Conservation (phyloP, 2,797 vertebrate genomes). For the Harpagifer antarcticus region DNA sequence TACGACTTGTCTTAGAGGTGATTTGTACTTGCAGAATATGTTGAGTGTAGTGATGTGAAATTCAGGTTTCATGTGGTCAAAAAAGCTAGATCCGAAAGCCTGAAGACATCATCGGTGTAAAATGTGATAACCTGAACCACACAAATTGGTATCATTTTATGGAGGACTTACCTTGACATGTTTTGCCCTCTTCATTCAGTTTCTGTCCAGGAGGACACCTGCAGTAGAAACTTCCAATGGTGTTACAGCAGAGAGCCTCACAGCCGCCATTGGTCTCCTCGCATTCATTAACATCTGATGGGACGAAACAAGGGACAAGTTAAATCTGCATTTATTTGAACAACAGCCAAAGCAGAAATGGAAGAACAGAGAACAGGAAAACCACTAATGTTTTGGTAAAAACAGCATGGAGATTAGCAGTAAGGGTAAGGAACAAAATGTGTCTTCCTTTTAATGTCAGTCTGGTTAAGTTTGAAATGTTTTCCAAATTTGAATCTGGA, state of each 20-base stretch:
- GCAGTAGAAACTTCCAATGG: slow-evolving; percentile 92
- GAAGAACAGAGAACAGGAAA: slow-evolving; percentile 1
- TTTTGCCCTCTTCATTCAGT: slow-evolving; percentile 83
- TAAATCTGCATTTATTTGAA: background rate
- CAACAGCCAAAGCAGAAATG: background rate
- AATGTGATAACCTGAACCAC: background rate
- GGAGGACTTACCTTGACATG: slow-evolving; percentile 84
- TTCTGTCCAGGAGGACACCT: slow-evolving; percentile 81
- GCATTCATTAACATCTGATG: slow-evolving; percentile 88
- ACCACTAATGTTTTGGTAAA: slow-evolving; percentile 14
- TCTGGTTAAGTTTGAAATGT: slow-evolving; percentile 40
- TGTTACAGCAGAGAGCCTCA: slow-evolving; percentile 87
- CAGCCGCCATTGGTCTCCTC: slow-evolving; percentile 85
- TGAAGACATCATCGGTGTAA: background rate
- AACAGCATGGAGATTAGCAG: slow-evolving; percentile 3
- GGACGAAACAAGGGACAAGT: slow-evolving; percentile 22
- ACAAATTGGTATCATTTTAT: background rate
- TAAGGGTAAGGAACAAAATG: slow-evolving; percentile 15
- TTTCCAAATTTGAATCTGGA: slow-evolving; percentile 43
- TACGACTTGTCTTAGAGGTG: too few species aligned
- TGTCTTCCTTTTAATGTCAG: slow-evolving; percentile 34
- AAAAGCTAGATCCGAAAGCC: background rate
- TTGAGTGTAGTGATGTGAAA: background rate
- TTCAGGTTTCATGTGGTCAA: background rate
- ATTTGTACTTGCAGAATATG: background rate